phyloP scores from a whole-genome alignment of 2,797 vertebrate genomes.

The Manis pentadactyla region DNA sequence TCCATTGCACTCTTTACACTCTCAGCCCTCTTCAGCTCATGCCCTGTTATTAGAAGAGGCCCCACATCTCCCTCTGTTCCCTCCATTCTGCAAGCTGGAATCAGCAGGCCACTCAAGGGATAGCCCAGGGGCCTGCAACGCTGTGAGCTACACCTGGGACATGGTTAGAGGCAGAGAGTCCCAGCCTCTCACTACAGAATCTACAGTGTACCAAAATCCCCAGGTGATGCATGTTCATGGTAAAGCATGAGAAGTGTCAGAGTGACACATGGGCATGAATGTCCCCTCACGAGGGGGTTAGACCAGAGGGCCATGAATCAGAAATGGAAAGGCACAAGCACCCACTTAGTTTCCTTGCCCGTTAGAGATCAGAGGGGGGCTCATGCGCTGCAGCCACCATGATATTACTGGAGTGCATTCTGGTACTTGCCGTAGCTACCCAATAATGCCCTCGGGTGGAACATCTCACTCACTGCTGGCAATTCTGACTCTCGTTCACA shows the following conservation, averaged over 20 bases:
- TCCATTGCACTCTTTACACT: not conserved
- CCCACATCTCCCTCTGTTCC: not conserved
- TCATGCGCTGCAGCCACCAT: fast-evolving
- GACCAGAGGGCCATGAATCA: not conserved
- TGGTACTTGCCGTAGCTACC: not conserved
- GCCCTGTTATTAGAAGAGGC: not conserved
- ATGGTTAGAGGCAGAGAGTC: not conserved
- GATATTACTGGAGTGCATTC: not conserved
- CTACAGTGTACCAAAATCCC: not conserved
- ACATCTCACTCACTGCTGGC: not conserved
- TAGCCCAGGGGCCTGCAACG: not conserved
- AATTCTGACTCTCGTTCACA: not conserved
- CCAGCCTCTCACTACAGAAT: not conserved
- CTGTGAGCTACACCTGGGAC: not conserved
- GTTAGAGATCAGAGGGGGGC: not conserved
- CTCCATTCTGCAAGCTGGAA: not conserved
- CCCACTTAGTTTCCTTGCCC: not conserved
- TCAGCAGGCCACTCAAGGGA: not conserved
- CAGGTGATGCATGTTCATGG: not conserved
- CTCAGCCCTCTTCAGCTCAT: not conserved
- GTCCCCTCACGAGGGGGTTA: not conserved
- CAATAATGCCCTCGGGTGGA: not conserved
- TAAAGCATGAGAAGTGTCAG: not conserved
- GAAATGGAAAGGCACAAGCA: not conserved
- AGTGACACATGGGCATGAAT: not conserved